Conservation (phyloP, 2,888 invertebrate species). For the Rhogogaster chlorosoma region DNA sequence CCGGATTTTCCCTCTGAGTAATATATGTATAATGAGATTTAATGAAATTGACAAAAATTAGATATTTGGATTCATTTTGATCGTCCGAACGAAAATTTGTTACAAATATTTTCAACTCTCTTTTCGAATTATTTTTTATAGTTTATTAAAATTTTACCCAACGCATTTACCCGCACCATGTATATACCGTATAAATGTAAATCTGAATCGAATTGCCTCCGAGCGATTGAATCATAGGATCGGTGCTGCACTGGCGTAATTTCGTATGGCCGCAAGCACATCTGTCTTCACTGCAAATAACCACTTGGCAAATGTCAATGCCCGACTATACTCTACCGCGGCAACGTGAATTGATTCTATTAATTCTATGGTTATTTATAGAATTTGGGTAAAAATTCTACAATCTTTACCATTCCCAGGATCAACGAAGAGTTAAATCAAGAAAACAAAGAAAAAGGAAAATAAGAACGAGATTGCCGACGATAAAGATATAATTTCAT, state of each 20-base stretch:
- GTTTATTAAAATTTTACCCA: no score
- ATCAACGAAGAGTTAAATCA: background rate
- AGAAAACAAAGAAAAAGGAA: background rate
- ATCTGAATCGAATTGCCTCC: background rate
- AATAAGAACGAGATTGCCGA: no score
- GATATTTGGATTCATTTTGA: no score
- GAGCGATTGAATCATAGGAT: background rate
- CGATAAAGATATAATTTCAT: background rate
- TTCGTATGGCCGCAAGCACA: background rate
- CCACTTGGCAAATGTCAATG: slow-evolving; percentile 48
- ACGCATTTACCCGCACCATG: background rate
- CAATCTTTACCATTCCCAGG: background rate
- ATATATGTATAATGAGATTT: no score
- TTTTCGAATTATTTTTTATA: no score
- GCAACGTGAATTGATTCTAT: slow-evolving; percentile 25
- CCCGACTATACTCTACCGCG: slow-evolving; percentile 24
- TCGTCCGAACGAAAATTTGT: no score
- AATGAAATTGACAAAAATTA: background rate
- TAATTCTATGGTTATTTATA: background rate
- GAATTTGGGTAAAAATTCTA: background rate
- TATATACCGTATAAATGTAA: background rate
- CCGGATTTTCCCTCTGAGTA: no score
- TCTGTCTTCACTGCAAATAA: slow-evolving; percentile 48
- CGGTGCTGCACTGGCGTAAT: background rate
- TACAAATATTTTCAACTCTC: no score